Percentiles rank a stretch among this genome's conserved stretches.
Evolutionary conservation across 2,113 vertebrate species (phyloP).

Genomic region (Pycnonotus jocosus): DNA sequence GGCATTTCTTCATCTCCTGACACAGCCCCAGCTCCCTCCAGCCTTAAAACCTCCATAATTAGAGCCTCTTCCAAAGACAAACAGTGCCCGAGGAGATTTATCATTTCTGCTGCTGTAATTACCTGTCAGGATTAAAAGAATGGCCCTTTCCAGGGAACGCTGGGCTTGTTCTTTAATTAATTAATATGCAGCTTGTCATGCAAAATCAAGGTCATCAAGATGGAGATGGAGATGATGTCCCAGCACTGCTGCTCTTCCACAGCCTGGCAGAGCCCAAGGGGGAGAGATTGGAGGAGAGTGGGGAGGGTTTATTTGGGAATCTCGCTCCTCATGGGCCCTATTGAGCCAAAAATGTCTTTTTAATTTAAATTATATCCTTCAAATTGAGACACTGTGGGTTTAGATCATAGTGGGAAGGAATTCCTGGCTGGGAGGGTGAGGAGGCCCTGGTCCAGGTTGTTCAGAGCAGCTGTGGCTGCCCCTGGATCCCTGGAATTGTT

Average conservation of each 20-base stretch:
- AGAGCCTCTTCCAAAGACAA: slow-evolving; percentile 20
- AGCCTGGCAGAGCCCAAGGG: neutral
- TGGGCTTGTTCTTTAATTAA: neutral
- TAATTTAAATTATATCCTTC: neutral
- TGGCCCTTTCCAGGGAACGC: neutral
- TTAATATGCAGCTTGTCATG: slow-evolving; percentile 32
- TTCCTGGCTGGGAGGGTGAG: neutral
- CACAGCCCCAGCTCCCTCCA: neutral
- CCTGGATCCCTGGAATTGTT: neutral
- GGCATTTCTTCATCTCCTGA: neutral
- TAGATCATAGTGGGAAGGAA: neutral
- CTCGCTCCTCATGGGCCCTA: neutral
- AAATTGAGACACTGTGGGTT: neutral
- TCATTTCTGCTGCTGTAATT: slow-evolving; percentile 36
- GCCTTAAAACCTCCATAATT: neutral
- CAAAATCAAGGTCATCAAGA: slow-evolving; percentile 46
- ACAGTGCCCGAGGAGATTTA: slow-evolving; percentile 2
- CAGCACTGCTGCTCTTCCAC: neutral
- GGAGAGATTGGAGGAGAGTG: neutral
- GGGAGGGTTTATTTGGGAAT: neutral
- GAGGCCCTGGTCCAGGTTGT: neutral
- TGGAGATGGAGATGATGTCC: neutral
- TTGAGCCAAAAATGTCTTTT: neutral
- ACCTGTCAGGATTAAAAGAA: slow-evolving; percentile 32
- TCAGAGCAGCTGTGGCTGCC: neutral